Evolutionary conservation across 2,888 invertebrate genomes (phyloP).

Genomic region (Habrosyne pyritoides): DNA sequence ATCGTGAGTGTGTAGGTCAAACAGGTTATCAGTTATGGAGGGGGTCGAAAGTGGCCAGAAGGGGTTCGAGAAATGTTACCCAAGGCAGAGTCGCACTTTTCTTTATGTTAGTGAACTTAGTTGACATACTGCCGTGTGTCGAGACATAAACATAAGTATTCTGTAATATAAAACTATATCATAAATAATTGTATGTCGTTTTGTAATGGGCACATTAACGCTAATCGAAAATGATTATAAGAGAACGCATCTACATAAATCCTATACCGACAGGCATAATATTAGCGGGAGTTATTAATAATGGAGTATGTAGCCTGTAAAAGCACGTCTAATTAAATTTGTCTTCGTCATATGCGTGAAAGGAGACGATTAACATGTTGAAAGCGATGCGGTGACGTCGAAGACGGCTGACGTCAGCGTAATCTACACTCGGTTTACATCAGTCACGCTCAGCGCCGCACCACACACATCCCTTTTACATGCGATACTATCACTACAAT

Average conservation of each 20-base stretch:
- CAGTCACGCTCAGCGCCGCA: conserved; percentile 43
- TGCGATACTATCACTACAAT: conserved; percentile 41
- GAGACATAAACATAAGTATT: too few species aligned
- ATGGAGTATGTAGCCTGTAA: conserved; percentile 56
- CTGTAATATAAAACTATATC: too few species aligned
- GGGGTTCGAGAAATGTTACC: too few species aligned
- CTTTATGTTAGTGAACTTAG: too few species aligned
- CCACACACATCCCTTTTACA: conserved; percentile 24
- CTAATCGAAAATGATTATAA: too few species aligned
- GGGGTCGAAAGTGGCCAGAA: too few species aligned
- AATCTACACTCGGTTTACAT: conserved; percentile 48
- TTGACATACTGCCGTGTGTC: too few species aligned
- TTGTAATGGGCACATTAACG: too few species aligned
- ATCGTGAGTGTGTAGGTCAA: too few species aligned
- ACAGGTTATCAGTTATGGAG: too few species aligned
- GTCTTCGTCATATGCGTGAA: conserved; percentile 66
- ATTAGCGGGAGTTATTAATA: conserved; percentile 41
- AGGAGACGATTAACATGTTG: conserved; percentile 67
- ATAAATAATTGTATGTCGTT: too few species aligned
- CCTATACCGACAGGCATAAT: conserved; percentile 46
- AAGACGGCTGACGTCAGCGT: conserved; percentile 30
- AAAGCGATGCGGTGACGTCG: conserved; percentile 54
- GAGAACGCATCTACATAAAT: conserved; percentile 23
- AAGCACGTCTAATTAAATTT: conserved; percentile 75
- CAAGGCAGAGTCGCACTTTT: too few species aligned